Percentiles rank a stretch among this genome's conserved stretches.
Evolutionary conservation across 2,797 vertebrate species (phyloP).

Genomic region (Enteromius thamalakanensis): DNA sequence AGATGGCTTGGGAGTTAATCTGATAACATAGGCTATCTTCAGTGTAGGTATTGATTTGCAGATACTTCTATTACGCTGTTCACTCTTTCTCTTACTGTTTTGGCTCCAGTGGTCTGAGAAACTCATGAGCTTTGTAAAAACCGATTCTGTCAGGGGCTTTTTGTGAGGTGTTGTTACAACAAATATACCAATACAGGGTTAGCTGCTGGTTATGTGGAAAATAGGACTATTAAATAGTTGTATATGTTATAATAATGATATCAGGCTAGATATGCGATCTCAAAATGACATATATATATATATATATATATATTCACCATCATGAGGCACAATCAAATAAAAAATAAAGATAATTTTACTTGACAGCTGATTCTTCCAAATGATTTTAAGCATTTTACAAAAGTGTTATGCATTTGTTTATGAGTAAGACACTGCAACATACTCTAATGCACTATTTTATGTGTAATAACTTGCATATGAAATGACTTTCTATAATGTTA

Average conservation of each 20-base stretch:
- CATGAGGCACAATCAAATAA: not conserved
- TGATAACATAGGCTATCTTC: conserved; percentile 61
- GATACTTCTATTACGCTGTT: conserved; percentile 67
- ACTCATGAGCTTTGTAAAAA: not conserved
- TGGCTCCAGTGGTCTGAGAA: conserved; percentile 59
- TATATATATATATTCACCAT: not conserved
- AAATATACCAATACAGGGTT: not conserved
- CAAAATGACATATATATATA: not conserved
- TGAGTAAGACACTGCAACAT: not conserved
- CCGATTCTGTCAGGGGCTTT: not conserved
- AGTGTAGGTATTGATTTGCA: conserved; percentile 66
- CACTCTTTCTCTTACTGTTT: conserved; percentile 54
- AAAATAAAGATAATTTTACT: not conserved
- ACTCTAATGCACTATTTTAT: not conserved
- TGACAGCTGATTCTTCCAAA: not conserved
- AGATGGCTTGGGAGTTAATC: conserved; percentile 53
- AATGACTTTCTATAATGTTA: not conserved
- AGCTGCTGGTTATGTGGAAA: not conserved
- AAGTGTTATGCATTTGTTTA: not conserved
- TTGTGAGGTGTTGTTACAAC: not conserved
- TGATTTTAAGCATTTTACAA: not conserved
- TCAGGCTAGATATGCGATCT: not conserved
- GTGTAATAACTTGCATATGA: not conserved
- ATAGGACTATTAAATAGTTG: not conserved
- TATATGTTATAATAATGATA: not conserved